phyloP scores from a whole-genome alignment of 2,113 vertebrate genomes.

The Tonatia bakeri region DNA sequence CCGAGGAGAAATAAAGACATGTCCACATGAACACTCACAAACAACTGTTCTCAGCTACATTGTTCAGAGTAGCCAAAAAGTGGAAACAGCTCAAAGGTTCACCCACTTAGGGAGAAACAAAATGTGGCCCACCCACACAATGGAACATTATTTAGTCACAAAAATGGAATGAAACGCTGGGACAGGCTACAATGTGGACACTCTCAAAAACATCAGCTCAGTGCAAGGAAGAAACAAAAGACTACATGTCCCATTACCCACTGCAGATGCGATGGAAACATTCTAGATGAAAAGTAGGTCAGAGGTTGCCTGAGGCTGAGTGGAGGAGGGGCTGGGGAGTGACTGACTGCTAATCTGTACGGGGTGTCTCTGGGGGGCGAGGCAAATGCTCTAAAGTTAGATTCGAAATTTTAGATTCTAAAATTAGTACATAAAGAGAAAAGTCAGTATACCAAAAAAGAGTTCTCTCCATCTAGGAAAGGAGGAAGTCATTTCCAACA shows the following conservation, averaged over 20 bases:
- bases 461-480: neutral
- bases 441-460: neutral
- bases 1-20: neutral
- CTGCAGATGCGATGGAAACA: rapidly evolving
- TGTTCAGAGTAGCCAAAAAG: neutral
- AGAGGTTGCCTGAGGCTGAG: rapidly evolving
- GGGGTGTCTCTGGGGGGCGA: neutral
- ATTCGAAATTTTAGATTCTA: neutral
- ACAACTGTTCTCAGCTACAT: rapidly evolving
- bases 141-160: rapidly evolving
- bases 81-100: neutral
- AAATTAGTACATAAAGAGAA: neutral
- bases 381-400: neutral
- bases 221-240: neutral
- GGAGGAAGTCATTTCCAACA: neutral
- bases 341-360: rapidly evolving
- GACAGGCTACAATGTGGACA: rapidly evolving
- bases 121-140: rapidly evolving
- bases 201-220: rapidly evolving
- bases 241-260: rapidly evolving
- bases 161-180: rapidly evolving
- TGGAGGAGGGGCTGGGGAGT: rapidly evolving
- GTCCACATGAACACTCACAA: neutral
- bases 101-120: rapidly evolving
- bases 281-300: rapidly evolving